Conservation (phyloP, 92 coral and sea anemone species). For the Porites evermanni region DNA sequence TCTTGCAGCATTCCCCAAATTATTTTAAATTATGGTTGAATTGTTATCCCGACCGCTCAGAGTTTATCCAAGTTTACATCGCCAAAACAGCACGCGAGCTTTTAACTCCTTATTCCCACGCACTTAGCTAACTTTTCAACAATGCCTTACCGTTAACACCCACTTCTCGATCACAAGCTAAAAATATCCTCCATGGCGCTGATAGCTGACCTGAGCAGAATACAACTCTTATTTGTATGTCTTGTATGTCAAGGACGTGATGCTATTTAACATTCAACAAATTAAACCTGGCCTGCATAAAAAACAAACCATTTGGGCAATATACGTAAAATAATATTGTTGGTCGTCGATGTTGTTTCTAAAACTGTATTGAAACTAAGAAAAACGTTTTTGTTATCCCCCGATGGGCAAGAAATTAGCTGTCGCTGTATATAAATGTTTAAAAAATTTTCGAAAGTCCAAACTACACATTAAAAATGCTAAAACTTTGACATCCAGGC, state of each 20-base stretch:
- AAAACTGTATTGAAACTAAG: not conserved
- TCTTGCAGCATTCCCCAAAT: too few relatives aligned
- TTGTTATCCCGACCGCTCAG: too few relatives aligned
- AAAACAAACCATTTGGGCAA: not conserved
- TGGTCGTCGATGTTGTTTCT: not conserved
- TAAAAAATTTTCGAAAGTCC: too few relatives aligned
- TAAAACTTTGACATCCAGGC: not conserved
- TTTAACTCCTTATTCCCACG: too few relatives aligned
- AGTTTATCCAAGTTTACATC: too few relatives aligned
- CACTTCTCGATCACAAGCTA: not conserved
- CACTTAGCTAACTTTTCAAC: not conserved
- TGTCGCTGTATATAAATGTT: not conserved
- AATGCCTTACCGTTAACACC: not conserved
- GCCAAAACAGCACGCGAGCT: too few relatives aligned
- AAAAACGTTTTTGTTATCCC: not conserved
- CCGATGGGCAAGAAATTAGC: not conserved
- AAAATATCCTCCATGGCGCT: too few relatives aligned
- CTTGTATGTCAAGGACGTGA: not conserved
- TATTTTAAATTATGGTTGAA: too few relatives aligned
- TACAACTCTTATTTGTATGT: too few relatives aligned
- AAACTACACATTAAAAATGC: too few relatives aligned
- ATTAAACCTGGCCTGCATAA: too few relatives aligned
- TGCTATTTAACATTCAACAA: not conserved
- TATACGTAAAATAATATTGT: not conserved
- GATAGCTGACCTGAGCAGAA: too few relatives aligned